phyloP scores from a whole-genome alignment of 2,888 invertebrate species.

The Eristalis arbustorum region DNA sequence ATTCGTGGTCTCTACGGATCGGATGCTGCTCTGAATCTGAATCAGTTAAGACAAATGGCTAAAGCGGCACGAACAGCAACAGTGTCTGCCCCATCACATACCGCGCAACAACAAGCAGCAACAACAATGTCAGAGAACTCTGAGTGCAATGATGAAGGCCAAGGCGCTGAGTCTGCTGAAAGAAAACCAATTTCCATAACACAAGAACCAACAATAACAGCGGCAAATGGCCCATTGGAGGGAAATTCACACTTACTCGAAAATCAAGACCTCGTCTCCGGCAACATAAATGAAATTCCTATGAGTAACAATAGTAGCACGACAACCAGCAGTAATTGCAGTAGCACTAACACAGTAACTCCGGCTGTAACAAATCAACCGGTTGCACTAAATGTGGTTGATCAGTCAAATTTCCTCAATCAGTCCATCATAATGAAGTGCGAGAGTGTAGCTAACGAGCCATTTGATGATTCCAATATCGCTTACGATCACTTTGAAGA shows the following conservation, averaged over 20 bases:
- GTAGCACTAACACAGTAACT: constrained; percentile 74
- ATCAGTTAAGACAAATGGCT: constrained; percentile 76
- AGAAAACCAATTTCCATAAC: constrained; percentile 74
- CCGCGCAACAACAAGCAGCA: constrained; percentile 42
- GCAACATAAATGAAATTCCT: constrained; percentile 53
- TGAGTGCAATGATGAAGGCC: constrained; percentile 34
- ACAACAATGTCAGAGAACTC: constrained; percentile 42
- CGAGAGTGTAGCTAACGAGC: constrained; percentile 71
- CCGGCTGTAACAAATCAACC: constrained; percentile 48
- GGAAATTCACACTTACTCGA: constrained; percentile 42
- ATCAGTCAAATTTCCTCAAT: constrained; percentile 42
- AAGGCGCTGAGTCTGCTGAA: constrained; percentile 75
- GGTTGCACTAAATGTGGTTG: constrained; percentile 51
- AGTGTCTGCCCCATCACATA: constrained; percentile 7
- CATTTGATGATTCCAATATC: constrained; percentile 76
- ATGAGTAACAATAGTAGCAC: constrained; percentile 55
- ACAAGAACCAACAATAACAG: constrained; percentile 75
- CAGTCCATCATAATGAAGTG: constrained; percentile 52
- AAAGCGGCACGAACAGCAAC: constrained; percentile 59
- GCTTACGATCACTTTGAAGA: constrained; percentile 76
- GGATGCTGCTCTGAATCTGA: constrained; percentile 78
- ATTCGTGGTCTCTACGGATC: constrained; percentile 85
- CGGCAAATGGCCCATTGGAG: constrained; percentile 58
- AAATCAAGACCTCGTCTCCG: constrained; percentile 38
- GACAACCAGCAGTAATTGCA: constrained; percentile 75